These are phyloP conservation scores for Psephotus haematonotus DNA, from an alignment of 2,113 vertebrate species.

Conservation along the genomic window DNA sequence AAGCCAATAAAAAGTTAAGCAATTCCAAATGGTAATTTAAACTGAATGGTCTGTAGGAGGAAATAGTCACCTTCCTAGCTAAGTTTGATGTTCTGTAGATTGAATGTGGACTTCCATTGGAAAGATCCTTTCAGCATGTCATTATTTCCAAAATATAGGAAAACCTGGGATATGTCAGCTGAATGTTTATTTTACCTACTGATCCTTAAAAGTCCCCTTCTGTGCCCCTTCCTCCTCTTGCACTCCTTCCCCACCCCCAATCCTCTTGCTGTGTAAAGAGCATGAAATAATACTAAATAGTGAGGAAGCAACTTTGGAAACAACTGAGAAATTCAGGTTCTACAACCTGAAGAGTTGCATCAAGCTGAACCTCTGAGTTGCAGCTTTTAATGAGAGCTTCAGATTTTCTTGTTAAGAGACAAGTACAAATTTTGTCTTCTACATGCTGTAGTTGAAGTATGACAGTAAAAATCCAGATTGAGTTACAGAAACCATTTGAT, in stretches of 20 bases:
- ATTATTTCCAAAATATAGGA: background rate
- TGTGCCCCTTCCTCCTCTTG: background rate
- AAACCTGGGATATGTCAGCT: background rate
- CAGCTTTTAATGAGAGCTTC: background rate
- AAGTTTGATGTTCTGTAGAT: background rate
- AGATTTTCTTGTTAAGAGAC: background rate
- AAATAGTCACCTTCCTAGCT: background rate
- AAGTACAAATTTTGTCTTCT: background rate
- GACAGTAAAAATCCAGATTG: background rate
- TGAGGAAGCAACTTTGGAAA: background rate
- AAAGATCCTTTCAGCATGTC: background rate
- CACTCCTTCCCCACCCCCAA: rapidly evolving
- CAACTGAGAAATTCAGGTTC: background rate
- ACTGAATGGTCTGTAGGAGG: background rate
- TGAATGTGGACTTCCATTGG: background rate
- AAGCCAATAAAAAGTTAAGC: background rate
- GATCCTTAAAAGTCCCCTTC: background rate
- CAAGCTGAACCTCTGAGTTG: background rate
- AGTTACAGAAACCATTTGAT: background rate
- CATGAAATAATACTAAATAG: background rate
- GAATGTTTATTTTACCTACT: background rate
- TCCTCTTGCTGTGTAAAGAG: background rate
- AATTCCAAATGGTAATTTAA: background rate
- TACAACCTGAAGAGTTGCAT: background rate
- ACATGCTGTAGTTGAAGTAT: background rate